Conservation (phyloP, 2,113 vertebrate species). For the Pontoporia blainvillei region DNA sequence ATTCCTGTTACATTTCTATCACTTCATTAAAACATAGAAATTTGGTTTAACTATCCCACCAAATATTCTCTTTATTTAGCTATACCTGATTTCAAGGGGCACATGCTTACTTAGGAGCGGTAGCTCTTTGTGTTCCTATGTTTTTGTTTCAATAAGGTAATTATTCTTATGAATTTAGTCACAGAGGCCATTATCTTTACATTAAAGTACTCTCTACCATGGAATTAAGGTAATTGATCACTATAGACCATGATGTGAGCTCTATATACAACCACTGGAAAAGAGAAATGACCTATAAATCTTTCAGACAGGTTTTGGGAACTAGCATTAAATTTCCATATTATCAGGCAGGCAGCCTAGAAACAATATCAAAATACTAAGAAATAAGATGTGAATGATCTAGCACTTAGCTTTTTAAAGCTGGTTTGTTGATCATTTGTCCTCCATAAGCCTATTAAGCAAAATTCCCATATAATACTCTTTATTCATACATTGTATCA, state of each 20-base stretch:
- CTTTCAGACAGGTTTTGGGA: slow-evolving; percentile 26
- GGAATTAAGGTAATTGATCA: slow-evolving; percentile 21
- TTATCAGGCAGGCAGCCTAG: neutral
- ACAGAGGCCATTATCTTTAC: slow-evolving; percentile 23
- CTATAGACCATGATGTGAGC: neutral
- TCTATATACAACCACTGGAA: neutral
- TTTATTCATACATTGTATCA: neutral
- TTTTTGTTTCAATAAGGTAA: slow-evolving; percentile 23
- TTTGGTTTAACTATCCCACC: neutral
- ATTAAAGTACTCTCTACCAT: neutral
- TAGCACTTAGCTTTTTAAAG: neutral
- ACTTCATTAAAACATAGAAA: neutral
- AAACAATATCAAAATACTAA: neutral
- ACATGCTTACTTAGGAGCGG: neutral
- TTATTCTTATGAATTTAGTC: neutral
- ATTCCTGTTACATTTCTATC: neutral
- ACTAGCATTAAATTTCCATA: slow-evolving; percentile 20
- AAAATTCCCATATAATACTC: neutral
- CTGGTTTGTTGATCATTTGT: neutral
- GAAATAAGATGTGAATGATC: neutral
- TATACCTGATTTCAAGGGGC: neutral
- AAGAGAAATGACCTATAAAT: neutral
- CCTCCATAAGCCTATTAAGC: neutral
- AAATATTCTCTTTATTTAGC: neutral
- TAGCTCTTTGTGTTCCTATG: neutral